Evolutionary conservation across 2,888 invertebrate genomes (phyloP).

Genomic region (Teinopalpus imperialis): DNA sequence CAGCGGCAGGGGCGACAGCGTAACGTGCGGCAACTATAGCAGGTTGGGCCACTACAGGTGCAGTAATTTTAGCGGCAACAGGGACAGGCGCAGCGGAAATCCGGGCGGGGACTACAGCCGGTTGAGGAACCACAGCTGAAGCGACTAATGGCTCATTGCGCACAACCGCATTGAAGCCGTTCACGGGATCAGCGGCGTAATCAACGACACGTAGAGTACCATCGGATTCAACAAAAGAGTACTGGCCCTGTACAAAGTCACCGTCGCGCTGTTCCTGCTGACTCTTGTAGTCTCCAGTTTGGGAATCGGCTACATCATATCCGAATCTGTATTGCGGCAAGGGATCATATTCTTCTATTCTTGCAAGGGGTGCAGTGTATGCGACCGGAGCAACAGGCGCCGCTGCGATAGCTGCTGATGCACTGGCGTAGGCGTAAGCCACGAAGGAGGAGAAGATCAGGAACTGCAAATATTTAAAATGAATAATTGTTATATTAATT

Average conservation of each 20-base stretch:
- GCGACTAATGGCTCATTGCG: conserved; percentile 63
- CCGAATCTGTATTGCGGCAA: conserved; percentile 81
- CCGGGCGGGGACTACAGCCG: conserved; percentile 47
- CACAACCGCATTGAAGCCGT: conserved; percentile 70
- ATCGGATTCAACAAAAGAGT: conserved; percentile 68
- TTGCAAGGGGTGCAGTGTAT: conserved; percentile 51
- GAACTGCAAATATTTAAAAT: conserved; percentile 49
- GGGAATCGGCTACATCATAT: conserved; percentile 66
- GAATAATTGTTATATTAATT: neutral
- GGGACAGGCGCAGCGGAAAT: conserved; percentile 44
- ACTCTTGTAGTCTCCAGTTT: conserved; percentile 73
- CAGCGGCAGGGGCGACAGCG: conserved; percentile 41
- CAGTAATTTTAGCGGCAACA: conserved; percentile 37
- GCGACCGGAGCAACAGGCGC: conserved; percentile 51
- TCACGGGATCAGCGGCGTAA: conserved; percentile 65
- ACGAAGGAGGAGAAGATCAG: conserved; percentile 66
- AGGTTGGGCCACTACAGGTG: conserved; percentile 75
- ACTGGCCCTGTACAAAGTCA: conserved; percentile 74
- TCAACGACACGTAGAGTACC: conserved; percentile 67
- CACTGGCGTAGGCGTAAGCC: conserved; percentile 59
- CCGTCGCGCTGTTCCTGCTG: conserved; percentile 78
- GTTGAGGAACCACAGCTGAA: conserved; percentile 60
- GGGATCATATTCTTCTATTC: conserved; percentile 75
- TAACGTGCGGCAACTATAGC: conserved; percentile 42
- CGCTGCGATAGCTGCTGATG: conserved; percentile 58